Evolutionary conservation across 2,113 vertebrate species (phyloP).

Genomic region (Copsychus sechellarum): DNA sequence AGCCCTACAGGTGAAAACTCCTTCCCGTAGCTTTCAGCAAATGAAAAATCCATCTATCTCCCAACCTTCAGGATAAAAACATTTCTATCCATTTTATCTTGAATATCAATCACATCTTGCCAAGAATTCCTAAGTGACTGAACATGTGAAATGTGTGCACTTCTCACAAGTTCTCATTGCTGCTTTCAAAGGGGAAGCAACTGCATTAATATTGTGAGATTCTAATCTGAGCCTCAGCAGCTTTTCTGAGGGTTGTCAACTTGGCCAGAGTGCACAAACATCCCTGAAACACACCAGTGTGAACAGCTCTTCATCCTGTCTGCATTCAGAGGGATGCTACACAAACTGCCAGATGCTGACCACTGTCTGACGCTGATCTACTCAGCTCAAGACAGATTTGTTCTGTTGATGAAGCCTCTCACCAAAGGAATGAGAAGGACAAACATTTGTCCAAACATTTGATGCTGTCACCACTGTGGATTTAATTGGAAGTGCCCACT

Average conservation of each 20-base stretch:
- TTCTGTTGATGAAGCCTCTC: neutral
- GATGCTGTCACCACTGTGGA: neutral
- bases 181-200: neutral
- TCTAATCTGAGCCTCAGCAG: neutral
- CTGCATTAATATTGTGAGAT: neutral
- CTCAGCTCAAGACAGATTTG: neutral
- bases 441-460: neutral
- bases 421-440: neutral
- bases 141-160: neutral
- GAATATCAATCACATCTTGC: conserved; percentile 9
- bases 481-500: neutral
- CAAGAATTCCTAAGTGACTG: conserved; percentile 10
- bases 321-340: neutral
- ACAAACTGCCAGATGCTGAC: neutral
- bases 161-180: neutral
- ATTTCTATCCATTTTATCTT: conserved; percentile 1
- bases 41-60: neutral
- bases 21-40: neutral
- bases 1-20: conserved; percentile 10
- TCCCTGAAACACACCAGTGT: neutral
- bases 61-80: conserved; percentile 2
- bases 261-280: neutral
- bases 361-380: neutral
- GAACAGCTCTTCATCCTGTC: neutral
- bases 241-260: neutral